Base-by-base conservation (phyloP, 2,113 vertebrate genomes). In the Oryzias woworae region DNA sequence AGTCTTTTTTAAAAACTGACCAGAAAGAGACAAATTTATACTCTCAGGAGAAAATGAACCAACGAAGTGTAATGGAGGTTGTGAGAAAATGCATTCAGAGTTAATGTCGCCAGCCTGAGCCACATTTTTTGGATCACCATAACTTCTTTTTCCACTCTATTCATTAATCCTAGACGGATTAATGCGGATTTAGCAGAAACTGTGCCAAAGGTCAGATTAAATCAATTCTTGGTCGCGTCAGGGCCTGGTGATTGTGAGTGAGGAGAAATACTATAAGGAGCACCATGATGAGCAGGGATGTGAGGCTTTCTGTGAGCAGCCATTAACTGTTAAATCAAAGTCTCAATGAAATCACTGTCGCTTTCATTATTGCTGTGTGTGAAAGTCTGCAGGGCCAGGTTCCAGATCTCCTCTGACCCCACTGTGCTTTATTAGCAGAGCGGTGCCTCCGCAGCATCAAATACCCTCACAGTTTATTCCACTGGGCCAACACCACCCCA, bases 311-410 rank as follows among this genome's bases (percentile, higher is more conserved):
- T 86, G 83, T 91, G 86, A 88, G 77, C 65, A 72, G 84, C 82
- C 71, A 90, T 91, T 89, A 90, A 70, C 43, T 70, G 78, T 75
- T 75, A 85, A 83, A 88, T 90, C 83, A 88, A 86, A 90, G 84
- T 69, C 69, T 83, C 80, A 82, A 88, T 82, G 78, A 82, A 86
- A 91, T 88, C 84, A 81, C 80, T 69, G 69, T 85, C 76, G 81
- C 80, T 71, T 75, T 73, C 81, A 81, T 91, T 86, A 88, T 65
- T 36, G 54, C 78, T 80, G 81, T 69, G 71, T 24, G 46, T 75
- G 75, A 87, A 80, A 78, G 69, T 71, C 69, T 73, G 54, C 44
- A 20, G 73, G 67, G 69, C 78, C 77, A 61, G 62, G 62, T 58
- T 72, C 75, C 77, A 73, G 71, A 83, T 72, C 76, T 80, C 69